Evolutionary conservation across 2,888 invertebrate species (phyloP), one percentile per base, ranked within the genome.

Genomic region (Hypomecis atomaria): DNA sequence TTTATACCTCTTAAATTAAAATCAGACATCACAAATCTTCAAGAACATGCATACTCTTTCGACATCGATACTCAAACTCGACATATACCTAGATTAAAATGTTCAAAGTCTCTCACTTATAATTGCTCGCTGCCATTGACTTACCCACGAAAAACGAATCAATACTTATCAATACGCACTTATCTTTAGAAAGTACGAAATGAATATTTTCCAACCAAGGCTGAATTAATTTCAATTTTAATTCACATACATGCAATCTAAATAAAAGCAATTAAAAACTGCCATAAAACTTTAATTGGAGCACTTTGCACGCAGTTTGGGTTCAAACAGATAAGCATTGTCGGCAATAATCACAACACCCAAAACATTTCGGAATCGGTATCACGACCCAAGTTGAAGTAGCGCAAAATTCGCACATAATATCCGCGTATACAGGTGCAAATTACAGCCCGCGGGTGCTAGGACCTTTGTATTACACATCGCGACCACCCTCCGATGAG

Each of bases 401-500:
- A 81, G 81, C 82, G 83, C 82, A 81, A 84, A 89, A 86, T 86
- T 88, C 85, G 85, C 87, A 87, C 86, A 87, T 86, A 88, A 88
- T 89, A 89, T 85, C 84, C 76, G 81, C 72, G 86, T 83, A 79
- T 88, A 88, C 89, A 90, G 89, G 89, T 90, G 90, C 88, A 88
- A 88, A 87, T 89, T 89, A 89, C 86, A 79, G 79, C 83, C 83
- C 83, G 80, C 74, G 83, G 88, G 84, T 77, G 79, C 77, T 77
- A 81, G 81, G 83, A 81, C 85, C 85, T 84, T 84, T 82, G 81
- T 86, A 86, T 85, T 83, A 80, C 83, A 78, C 80, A 78, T 78
- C 76, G 73, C 69, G 73, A 75, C 88, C 87, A 86, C 73, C 72
- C 64, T 68, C 59, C 49, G 53, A 65, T 74, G 88, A 85, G 68